These are phyloP conservation scores for Pecten maximus DNA, from an alignment of 2,888 invertebrate species.

Conservation along the genomic window DNA sequence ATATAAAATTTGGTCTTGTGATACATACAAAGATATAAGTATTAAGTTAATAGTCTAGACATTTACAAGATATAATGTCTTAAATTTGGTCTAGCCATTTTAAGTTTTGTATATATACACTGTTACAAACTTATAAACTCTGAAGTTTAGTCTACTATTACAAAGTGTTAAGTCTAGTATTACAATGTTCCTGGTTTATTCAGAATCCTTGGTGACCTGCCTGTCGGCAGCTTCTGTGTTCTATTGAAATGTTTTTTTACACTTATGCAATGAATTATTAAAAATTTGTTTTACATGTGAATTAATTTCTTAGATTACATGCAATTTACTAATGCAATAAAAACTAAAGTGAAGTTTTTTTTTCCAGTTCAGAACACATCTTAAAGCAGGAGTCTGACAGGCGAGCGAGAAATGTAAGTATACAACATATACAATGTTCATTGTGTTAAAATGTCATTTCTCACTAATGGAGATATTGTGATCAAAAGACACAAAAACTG, in stretches of 20 bases:
- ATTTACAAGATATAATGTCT: too few relatives aligned
- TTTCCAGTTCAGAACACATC: conserved; percentile 4
- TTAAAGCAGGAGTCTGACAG: conserved; percentile 7
- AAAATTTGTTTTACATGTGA: neutral
- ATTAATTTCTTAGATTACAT: neutral
- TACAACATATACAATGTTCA: neutral
- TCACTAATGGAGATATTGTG: neutral
- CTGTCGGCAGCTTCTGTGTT: neutral
- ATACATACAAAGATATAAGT: too few relatives aligned
- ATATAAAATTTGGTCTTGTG: too few relatives aligned
- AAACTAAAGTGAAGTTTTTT: neutral
- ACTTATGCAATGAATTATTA: neutral
- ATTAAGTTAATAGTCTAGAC: too few relatives aligned
- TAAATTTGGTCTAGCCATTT: too few relatives aligned
- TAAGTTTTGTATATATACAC: too few relatives aligned
- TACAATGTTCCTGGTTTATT: neutral
- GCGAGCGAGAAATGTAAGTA: neutral
- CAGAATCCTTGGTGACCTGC: neutral
- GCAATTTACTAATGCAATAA: neutral
- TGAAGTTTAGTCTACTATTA: too few relatives aligned
- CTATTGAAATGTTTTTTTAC: neutral
- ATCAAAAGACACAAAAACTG: too few relatives aligned
- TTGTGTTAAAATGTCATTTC: neutral
- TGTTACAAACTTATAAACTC: too few relatives aligned
- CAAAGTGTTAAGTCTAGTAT: too few relatives aligned